Percentiles rank a stretch among this genome's conserved stretches.
phyloP scores from a whole-genome alignment of 2,113 vertebrate species.

The Hystrix cristata region DNA sequence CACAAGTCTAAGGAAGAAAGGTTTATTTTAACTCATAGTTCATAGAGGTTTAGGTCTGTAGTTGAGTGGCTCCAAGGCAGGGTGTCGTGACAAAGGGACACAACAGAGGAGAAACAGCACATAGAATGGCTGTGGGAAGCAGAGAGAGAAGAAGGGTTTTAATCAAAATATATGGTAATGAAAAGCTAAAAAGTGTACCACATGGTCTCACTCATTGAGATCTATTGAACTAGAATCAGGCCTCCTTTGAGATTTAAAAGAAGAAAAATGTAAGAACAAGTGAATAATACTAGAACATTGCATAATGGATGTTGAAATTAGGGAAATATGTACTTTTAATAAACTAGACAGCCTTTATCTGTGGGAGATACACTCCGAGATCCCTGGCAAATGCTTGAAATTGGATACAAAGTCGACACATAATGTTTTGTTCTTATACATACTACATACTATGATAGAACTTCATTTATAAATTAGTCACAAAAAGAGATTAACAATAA shows the following conservation, averaged over 20 bases:
- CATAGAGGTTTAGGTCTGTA: no score
- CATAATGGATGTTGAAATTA: background rate
- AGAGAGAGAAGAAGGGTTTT: background rate
- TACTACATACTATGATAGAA: background rate
- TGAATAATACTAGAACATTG: background rate
- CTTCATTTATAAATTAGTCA: background rate
- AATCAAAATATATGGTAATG: background rate
- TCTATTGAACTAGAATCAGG: background rate
- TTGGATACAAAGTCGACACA: background rate
- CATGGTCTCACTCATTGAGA: background rate
- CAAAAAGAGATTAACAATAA: background rate
- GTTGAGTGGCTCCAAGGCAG: no score
- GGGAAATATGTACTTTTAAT: background rate
- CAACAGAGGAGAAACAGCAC: background rate
- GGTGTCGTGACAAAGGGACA: no score
- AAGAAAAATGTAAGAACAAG: constrained; percentile 12
- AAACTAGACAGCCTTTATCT: background rate
- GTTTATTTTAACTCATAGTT: no score
- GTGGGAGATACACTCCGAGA: background rate
- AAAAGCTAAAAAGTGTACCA: background rate
- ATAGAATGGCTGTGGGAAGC: background rate
- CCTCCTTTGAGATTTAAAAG: constrained; percentile 30
- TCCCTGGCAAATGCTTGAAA: background rate
- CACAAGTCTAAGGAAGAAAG: no score
- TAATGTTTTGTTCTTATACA: background rate